Conservation (phyloP, 2,113 vertebrate genomes). For the Puffinus mauretanicus region DNA sequence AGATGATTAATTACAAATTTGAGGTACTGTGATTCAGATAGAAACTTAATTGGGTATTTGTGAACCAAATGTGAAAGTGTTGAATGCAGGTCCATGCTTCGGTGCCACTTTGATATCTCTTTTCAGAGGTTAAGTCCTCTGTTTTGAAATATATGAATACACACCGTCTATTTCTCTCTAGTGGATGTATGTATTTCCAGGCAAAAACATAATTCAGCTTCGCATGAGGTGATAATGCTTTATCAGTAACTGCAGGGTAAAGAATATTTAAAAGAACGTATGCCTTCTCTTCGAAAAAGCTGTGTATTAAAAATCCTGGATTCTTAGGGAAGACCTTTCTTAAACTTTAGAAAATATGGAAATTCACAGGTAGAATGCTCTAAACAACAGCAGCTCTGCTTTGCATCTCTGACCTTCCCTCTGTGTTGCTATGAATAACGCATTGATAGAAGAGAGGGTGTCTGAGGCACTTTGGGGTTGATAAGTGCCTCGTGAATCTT, state of each 20-base stretch:
- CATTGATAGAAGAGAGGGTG: background rate
- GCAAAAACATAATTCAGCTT: slow-evolving; percentile 10
- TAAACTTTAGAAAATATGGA: background rate
- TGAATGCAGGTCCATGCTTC: slow-evolving; percentile 44
- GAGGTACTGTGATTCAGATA: slow-evolving; percentile 35
- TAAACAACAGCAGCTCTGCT: background rate
- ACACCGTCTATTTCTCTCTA: background rate
- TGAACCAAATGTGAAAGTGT: slow-evolving; percentile 53
- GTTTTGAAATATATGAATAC: slow-evolving; percentile 26
- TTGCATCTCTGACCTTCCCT: background rate
- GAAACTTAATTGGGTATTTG: slow-evolving; percentile 68
- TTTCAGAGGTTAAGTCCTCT: slow-evolving; percentile 55
- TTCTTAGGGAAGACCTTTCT: background rate
- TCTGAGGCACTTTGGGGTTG: background rate
- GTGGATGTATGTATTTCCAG: background rate
- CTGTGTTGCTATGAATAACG: background rate
- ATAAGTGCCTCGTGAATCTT: background rate
- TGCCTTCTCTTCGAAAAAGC: background rate
- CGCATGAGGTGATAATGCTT: background rate
- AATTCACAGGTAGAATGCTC: background rate
- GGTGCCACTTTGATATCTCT: slow-evolving; percentile 46
- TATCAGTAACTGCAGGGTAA: background rate
- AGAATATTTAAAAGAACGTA: background rate
- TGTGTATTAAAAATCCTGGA: background rate
- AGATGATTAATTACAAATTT: slow-evolving; percentile 68